Base-by-base conservation (phyloP, 2,113 vertebrate species). In the Aegithalos caudatus region DNA sequence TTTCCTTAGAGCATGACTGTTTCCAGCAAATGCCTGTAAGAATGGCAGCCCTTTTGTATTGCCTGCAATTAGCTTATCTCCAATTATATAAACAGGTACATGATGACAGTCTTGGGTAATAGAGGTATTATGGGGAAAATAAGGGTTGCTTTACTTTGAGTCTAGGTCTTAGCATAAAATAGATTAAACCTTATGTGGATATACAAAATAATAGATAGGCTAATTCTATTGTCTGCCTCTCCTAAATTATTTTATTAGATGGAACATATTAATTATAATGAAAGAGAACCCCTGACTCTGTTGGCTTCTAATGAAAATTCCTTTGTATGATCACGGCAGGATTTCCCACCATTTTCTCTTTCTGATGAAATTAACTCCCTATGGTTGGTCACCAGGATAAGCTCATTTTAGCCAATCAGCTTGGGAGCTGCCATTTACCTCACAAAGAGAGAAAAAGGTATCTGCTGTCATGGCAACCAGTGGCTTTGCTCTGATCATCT, bases 321-420 rank as follows among this genome's bases (percentile, higher is more conserved):
- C 96, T 98, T 98, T 98, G 97, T 98, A 97, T 17, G 40, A 92
- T 96, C 95, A 81, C 62, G 40, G 92, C 91, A 97, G 97, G 94
- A 98, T 98, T 98, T 98, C 97, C 98, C 96, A 98, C 97, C 96
- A 94, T 97, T 97, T 98, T 91, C 97, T 97, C 93, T 84, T 97
- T 95, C 97, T 97, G 97, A 97, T 97, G 95, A 98, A 98, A 97
- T 98, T 97, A 98, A 97, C 98, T 98, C 98, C 97, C 98, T 96
- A 88, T 94, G 95, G 97, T 96, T 98, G 97, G 98, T 94, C 98
- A 98, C 94, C 92, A 81, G 97, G 96, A 98, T 97, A 98, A 98
- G 98, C 97, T 98, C 96, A 98, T 97, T 98, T 97, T 83, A 97
- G 95, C 98, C 98, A 98, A 98, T 98, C 97, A 98, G 98, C 97